A percentile compares a stretch with the other conserved stretches of the same genome.
phyloP scores from a whole-genome alignment of 2,113 vertebrate species.

The Montifringilla adamsi region DNA sequence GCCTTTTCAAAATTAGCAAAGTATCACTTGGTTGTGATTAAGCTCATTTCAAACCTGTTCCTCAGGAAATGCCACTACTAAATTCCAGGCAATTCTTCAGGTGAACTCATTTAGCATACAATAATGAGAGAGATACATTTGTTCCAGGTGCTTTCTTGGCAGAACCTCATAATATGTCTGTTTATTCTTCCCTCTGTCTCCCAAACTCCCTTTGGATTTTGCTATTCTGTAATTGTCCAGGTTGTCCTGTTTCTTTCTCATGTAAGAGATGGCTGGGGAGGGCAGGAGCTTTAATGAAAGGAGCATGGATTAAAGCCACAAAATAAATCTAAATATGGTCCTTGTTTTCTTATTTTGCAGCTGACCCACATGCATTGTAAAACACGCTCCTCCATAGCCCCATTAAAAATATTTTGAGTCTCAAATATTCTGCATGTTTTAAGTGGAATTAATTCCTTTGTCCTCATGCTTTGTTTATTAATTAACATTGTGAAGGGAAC shows the following conservation, averaged over 20 bases:
- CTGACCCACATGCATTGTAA: not conserved
- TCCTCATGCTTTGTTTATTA: not conserved
- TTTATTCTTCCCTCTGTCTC: not conserved
- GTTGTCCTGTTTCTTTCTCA: not conserved
- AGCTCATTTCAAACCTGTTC: conserved; percentile 34
- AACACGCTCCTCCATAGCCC: not conserved
- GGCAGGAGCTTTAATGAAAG: not conserved
- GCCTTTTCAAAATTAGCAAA: not conserved
- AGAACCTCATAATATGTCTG: not conserved
- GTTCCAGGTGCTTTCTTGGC: conserved; percentile 21
- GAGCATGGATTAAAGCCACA: not conserved
- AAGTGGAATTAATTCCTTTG: not conserved
- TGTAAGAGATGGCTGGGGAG: not conserved
- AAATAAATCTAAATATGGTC: not conserved
- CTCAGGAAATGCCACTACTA: conserved; percentile 21
- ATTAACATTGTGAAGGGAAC: not conserved
- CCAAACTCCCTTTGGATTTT: not conserved
- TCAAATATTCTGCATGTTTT: not conserved
- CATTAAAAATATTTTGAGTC: not conserved
- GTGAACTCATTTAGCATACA: not conserved
- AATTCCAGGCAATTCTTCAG: conserved; percentile 3
- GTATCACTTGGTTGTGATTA: not conserved
- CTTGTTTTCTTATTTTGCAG: conserved; percentile 12
- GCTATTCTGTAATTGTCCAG: not conserved
- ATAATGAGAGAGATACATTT: conserved; percentile 28